Base-by-base conservation (phyloP, 1,140 invertebrate species). In the Megalonaias nervosa region DNA sequence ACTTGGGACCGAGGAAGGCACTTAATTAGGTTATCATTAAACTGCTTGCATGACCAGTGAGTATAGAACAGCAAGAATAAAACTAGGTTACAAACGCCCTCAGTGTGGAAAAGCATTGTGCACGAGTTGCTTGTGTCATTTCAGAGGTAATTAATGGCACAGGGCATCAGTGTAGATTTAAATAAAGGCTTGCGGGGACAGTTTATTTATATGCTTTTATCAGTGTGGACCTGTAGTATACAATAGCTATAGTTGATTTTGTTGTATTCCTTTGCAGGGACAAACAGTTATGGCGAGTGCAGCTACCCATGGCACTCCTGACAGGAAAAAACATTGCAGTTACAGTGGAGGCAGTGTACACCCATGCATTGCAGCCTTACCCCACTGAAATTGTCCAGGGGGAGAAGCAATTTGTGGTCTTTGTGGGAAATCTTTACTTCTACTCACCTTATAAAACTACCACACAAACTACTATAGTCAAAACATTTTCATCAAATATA, bases 351-450 rank as follows among this genome's bases (percentile, higher is more conserved):
- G 92, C 93, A 15, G 93, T 97, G 1, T 94, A 94, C 38, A 94
- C 94, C 0, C 95, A 97, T 86, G 92, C 94, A 48, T 90, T 98
- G 11, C 82, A 91, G 16, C 95, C 97, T 2, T 96, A 97, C 91
- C 98, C 98, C 1, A 94, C 93, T 21, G 92, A 94, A 84, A 98
- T 99, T 74, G 93, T 93, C 0, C 98, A 99, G 89, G 94, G 95
- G 80, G 97, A 99, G 85, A 97, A 97, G 83, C 98, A 99, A 89
- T 91, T 98, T 71, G 96, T 99, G 1, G 93, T 94, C 80, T 98
- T 95, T 86, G 93, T 91, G 72, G 97, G 96, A 56, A 97, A 95
- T 85, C 92, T 96, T 67, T 97, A 97, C 88, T 92, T 95, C 14
- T 98, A 94, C 86, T 94, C 95, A 1, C 96, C 96, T 1, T 99